These are phyloP conservation scores for Calyptommatus sinebrachiatus DNA, from an alignment of 2,113 vertebrate species.

Conservation along the genomic window DNA sequence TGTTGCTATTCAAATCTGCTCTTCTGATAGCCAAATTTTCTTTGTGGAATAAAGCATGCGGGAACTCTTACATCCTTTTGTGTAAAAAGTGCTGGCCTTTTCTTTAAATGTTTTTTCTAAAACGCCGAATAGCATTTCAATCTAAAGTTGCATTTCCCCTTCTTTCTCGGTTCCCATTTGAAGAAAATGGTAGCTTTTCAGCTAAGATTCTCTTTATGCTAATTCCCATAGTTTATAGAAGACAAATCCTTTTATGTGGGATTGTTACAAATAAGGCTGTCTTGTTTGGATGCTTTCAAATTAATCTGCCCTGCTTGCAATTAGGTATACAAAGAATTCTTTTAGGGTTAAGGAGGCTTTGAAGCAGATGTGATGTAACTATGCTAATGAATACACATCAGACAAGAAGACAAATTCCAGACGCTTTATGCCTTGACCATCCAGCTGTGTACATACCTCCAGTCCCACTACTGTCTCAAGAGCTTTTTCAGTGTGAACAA, in stretches of 20 bases:
- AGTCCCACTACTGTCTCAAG: constrained; percentile 81
- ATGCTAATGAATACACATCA: constrained; percentile 74
- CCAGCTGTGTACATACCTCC: constrained; percentile 80
- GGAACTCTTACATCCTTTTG: neutral
- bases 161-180: neutral
- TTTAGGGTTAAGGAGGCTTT: constrained; percentile 63
- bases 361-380: constrained; percentile 73
- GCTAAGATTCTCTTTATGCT: constrained; percentile 16
- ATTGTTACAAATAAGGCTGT: neutral
- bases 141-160: neutral
- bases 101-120: constrained; percentile 2
- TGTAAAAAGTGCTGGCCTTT: neutral
- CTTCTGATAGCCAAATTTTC: neutral
- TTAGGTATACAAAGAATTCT: constrained; percentile 59
- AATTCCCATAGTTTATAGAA: constrained; percentile 20
- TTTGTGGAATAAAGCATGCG: neutral
- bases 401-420: constrained; percentile 80
- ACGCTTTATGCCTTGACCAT: constrained; percentile 76
- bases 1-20: neutral
- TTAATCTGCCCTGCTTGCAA: constrained; percentile 58
- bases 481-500: constrained; percentile 73
- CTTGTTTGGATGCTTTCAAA: constrained; percentile 53
- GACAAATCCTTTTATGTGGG: constrained; percentile 27
- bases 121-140: neutral
- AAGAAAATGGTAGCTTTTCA: constrained; percentile 28